Conservation (phyloP, 2,888 invertebrate genomes). For the Hyppa rectilinea region DNA sequence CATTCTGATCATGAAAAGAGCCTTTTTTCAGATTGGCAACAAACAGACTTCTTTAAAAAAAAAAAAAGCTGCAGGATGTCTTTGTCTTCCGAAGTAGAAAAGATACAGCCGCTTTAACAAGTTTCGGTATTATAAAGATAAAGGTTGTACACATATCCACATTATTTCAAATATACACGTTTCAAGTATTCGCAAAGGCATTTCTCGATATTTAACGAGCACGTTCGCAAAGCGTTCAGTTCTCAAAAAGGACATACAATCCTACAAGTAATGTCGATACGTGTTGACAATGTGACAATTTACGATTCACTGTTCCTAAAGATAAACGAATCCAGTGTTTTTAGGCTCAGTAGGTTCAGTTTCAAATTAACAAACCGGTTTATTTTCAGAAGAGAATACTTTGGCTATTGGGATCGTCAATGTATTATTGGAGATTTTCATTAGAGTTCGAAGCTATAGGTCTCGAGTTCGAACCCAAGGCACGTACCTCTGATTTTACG, state of each 20-base stretch:
- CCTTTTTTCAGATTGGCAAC: no score
- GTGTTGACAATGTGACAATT: constrained; percentile 41
- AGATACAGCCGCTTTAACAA: no score
- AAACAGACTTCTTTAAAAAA: no score
- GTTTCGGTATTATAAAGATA: no score
- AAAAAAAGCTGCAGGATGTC: no score
- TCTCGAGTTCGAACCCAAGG: no score
- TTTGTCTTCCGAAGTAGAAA: no score
- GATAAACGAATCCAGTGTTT: constrained; percentile 12
- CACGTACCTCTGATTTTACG: no score
- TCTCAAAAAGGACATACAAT: constrained; percentile 19
- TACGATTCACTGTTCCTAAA: constrained; percentile 28
- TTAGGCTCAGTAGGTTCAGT: not conserved
- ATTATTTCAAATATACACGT: not conserved
- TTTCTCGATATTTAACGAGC: constrained; percentile 13
- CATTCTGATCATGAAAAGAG: no score
- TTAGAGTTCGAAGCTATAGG: no score
- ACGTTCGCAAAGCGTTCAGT: constrained; percentile 27
- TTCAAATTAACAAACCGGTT: not conserved
- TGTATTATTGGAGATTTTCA: not conserved
- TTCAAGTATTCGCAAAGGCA: not conserved
- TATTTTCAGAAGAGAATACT: not conserved
- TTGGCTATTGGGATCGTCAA: not conserved
- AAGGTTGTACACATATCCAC: not conserved
- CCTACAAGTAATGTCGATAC: constrained; percentile 17